Conservation (phyloP, 2,888 invertebrate species). For the Dendrolimus houi region DNA sequence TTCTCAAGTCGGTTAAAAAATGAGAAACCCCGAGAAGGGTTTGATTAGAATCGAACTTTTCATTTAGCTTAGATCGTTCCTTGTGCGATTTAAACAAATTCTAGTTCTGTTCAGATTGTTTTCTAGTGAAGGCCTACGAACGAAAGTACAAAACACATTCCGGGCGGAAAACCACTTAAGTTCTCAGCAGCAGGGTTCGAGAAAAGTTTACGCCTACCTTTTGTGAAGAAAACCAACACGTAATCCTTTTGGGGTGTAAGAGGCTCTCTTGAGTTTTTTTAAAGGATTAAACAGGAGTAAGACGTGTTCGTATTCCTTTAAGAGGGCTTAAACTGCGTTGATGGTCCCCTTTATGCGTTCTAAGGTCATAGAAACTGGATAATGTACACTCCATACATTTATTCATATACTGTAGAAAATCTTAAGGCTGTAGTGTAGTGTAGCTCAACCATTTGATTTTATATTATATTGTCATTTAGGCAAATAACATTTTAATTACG, state of each 20-base stretch:
- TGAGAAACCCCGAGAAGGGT: background rate
- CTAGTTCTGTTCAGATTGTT: constrained; percentile 14
- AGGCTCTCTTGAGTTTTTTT: constrained; percentile 1
- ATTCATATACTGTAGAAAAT: no score
- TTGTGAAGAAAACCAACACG: constrained; percentile 12
- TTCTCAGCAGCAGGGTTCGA: constrained; percentile 16
- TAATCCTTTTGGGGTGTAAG: constrained; percentile 3
- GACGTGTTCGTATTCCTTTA: background rate
- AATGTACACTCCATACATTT: no score
- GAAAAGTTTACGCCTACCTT: constrained; percentile 18
- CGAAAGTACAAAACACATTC: constrained; percentile 1
- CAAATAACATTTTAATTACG: no score
- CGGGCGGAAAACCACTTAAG: constrained; percentile 18
- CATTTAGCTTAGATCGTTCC: constrained; percentile 12
- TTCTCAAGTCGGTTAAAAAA: no score
- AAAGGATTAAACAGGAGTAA: background rate
- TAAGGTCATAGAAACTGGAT: no score
- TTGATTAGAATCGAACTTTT: constrained; percentile 3
- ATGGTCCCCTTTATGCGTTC: background rate
- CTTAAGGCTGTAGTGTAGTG: no score
- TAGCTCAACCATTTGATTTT: no score
- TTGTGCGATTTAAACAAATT: constrained; percentile 11
- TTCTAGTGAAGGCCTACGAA: constrained; percentile 2
- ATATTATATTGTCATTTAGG: no score
- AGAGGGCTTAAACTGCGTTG: background rate